These are phyloP conservation scores for Acyrthosiphon pisum DNA, from an alignment of 1,140 invertebrate genomes.

Conservation along the genomic window DNA sequence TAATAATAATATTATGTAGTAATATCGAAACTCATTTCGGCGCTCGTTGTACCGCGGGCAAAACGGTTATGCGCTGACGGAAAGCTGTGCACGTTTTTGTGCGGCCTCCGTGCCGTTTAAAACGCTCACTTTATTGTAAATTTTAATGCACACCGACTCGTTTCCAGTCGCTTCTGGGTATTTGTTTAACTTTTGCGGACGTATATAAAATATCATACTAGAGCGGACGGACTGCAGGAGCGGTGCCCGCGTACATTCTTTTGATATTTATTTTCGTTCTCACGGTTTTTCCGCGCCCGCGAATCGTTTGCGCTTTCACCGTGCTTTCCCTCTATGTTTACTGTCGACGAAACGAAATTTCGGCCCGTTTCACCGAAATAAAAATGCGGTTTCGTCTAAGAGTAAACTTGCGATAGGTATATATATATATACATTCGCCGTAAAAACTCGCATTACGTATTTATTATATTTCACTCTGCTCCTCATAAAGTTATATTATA, in stretches of 20 bases:
- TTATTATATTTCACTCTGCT: background rate
- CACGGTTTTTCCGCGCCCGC: background rate
- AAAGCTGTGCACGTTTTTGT: background rate
- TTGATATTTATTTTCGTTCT: slow-evolving; percentile 12
- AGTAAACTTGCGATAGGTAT: background rate
- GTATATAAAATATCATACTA: background rate
- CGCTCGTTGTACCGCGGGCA: background rate
- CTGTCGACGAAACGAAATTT: background rate
- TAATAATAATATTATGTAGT: too few species aligned
- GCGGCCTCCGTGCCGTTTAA: background rate
- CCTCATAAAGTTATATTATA: background rate
- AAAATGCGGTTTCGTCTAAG: background rate
- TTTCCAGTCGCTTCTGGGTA: background rate
- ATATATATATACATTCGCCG: background rate
- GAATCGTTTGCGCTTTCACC: background rate
- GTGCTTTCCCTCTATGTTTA: slow-evolving; percentile 2
- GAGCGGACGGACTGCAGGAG: background rate
- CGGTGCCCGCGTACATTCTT: background rate
- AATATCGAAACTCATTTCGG: background rate
- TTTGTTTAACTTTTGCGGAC: background rate
- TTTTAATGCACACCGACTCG: background rate
- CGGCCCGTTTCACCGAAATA: background rate
- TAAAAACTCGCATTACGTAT: background rate
- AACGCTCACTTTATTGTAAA: background rate
- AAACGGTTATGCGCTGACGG: background rate